Conservation (phyloP, 1,140 invertebrate genomes). For the Drosophila grimshawi region DNA sequence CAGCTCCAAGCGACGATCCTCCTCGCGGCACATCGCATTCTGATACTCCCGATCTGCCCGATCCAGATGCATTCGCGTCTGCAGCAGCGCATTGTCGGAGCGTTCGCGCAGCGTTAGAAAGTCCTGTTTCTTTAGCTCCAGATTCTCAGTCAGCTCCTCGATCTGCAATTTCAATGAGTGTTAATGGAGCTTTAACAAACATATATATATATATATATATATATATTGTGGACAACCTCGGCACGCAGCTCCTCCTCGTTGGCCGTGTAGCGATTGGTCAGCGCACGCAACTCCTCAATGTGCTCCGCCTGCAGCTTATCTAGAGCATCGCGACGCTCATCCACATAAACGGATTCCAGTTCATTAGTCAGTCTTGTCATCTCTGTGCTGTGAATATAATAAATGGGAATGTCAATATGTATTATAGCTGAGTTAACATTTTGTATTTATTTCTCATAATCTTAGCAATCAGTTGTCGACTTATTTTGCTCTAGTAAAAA, state of each 20-base stretch:
- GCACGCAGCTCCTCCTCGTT: conserved; percentile 86
- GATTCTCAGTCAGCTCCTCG: conserved; percentile 85
- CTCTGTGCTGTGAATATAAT: conserved; percentile 84
- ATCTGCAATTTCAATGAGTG: conserved; percentile 82
- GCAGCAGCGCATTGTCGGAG: conserved; percentile 74
- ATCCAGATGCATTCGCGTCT: conserved; percentile 84
- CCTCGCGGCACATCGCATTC: conserved; percentile 86
- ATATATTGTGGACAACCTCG: conserved; percentile 81
- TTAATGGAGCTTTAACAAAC: background rate
- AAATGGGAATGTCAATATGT: background rate
- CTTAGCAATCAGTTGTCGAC: too few species aligned
- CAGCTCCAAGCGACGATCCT: conserved; percentile 85
- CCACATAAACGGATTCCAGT: conserved; percentile 86
- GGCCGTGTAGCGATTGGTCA: conserved; percentile 86
- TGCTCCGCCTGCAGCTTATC: conserved; percentile 85
- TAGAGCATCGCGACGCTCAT: conserved; percentile 87
- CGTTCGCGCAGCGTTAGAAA: conserved; percentile 75
- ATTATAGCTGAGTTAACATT: background rate
- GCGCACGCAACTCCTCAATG: conserved; percentile 85
- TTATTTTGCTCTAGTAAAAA: too few species aligned
- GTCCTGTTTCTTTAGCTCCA: conserved; percentile 86
- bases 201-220: too few species aligned
- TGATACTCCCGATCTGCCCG: conserved; percentile 85
- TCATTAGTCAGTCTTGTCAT: conserved; percentile 86
- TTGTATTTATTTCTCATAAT: too few species aligned